These are phyloP conservation scores for Philaethria dido DNA, from an alignment of 2,888 invertebrate species.

Conservation along the genomic window DNA sequence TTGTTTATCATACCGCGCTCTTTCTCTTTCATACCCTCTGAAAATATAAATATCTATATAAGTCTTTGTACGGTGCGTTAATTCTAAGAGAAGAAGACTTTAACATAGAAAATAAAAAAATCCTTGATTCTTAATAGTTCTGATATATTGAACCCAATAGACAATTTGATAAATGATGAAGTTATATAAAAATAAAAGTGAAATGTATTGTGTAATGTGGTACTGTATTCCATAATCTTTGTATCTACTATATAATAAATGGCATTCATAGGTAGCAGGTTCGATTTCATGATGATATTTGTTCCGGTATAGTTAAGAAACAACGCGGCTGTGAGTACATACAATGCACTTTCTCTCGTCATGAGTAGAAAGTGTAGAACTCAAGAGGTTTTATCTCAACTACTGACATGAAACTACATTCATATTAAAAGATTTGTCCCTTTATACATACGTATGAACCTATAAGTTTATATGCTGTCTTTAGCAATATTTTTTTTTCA, in stretches of 20 bases:
- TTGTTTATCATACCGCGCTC: conserved; percentile 90
- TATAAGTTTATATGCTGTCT: background rate
- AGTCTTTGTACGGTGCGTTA: no score
- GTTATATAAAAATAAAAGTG: background rate
- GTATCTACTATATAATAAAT: background rate
- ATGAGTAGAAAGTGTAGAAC: conserved; percentile 20
- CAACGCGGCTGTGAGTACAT: conserved; percentile 12
- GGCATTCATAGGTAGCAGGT: background rate
- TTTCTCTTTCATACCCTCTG: conserved; percentile 94
- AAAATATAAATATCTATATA: conserved; percentile 47
- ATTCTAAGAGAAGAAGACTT: no score
- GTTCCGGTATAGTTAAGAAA: conserved; percentile 6
- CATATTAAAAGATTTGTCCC: background rate
- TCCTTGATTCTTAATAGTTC: no score
- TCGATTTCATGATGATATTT: conserved; percentile 27
- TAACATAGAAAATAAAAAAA: no score
- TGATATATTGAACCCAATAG: no score
- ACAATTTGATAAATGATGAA: no score
- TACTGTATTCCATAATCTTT: background rate
- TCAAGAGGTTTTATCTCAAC: conserved; percentile 16
- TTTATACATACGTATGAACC: background rate
- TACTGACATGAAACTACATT: conserved; percentile 8
- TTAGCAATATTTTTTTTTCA: background rate
- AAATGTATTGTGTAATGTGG: background rate
- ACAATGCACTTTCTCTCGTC: conserved; percentile 18